Percentiles rank a stretch among this genome's conserved stretches.
phyloP scores from a whole-genome alignment of 2,888 invertebrate genomes.

The Cantharis rustica region DNA sequence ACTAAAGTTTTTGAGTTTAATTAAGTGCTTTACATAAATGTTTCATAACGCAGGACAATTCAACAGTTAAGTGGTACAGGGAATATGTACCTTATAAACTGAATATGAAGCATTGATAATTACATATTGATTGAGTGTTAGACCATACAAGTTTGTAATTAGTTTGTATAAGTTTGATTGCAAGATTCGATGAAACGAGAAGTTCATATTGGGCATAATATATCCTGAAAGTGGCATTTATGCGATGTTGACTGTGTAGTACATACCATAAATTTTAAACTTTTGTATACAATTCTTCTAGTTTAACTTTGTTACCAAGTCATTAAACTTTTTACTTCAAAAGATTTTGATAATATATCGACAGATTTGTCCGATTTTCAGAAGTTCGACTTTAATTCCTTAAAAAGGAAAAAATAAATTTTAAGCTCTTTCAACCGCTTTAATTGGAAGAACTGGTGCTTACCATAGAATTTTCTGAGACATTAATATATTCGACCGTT shows the following conservation, averaged over 20 bases:
- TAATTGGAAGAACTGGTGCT: neutral
- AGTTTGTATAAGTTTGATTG: conserved; percentile 29
- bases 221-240: neutral
- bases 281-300: neutral
- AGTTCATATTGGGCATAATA: neutral
- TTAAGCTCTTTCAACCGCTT: neutral
- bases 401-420: neutral
- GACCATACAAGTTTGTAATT: conserved; percentile 23
- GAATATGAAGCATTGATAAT: conserved; percentile 22
- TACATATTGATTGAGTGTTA: conserved; percentile 22
- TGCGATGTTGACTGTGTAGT: neutral
- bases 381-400: neutral
- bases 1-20: neutral
- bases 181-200: conserved; percentile 12
- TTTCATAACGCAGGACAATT: neutral
- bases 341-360: neutral
- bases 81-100: neutral
- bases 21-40: neutral
- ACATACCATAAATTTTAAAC: neutral
- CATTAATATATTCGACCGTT: neutral
- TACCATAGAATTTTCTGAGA: neutral
- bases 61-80: neutral
- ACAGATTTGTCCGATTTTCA: neutral
- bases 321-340: neutral
- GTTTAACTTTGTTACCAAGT: neutral